Percentiles rank a stretch among this genome's conserved stretches.
These are phyloP conservation scores for Coecobrya sp. DNA, from an alignment of 2,888 invertebrate species.

Conservation along the genomic window DNA sequence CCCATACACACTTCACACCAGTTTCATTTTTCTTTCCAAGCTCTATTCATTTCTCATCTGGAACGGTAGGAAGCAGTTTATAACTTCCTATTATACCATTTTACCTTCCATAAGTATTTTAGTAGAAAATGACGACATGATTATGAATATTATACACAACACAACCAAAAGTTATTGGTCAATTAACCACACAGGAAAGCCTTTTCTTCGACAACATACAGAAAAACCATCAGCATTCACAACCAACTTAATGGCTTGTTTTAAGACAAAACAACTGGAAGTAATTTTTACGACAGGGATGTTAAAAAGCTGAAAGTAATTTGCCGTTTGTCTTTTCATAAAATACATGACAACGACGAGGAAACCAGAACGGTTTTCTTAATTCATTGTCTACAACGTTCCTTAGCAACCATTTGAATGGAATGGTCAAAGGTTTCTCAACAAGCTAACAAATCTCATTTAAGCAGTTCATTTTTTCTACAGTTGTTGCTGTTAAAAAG, in stretches of 20 bases:
- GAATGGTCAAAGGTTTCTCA: conserved; percentile 17
- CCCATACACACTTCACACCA: not conserved
- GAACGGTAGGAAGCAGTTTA: conserved; percentile 2
- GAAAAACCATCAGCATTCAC: not conserved
- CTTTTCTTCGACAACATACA: too few species aligned
- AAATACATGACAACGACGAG: too few species aligned
- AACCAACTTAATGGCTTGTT: not conserved
- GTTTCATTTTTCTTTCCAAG: not conserved
- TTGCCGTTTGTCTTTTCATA: too few species aligned
- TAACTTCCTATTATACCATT: not conserved
- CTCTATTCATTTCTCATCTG: not conserved
- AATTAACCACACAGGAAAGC: not conserved
- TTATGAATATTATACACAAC: not conserved
- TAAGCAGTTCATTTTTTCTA: not conserved
- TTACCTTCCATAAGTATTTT: not conserved
- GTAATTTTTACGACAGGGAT: not conserved
- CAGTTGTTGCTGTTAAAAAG: not conserved
- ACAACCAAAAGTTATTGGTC: not conserved
- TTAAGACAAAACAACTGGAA: not conserved
- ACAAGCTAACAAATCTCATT: not conserved
- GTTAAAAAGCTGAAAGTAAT: not conserved
- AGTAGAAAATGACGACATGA: not conserved
- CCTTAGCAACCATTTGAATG: not conserved
- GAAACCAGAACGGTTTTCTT: too few species aligned
- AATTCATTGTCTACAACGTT: not conserved